Evolutionary conservation across 2,888 invertebrate genomes (phyloP).

Genomic region (Magallana nippona): DNA sequence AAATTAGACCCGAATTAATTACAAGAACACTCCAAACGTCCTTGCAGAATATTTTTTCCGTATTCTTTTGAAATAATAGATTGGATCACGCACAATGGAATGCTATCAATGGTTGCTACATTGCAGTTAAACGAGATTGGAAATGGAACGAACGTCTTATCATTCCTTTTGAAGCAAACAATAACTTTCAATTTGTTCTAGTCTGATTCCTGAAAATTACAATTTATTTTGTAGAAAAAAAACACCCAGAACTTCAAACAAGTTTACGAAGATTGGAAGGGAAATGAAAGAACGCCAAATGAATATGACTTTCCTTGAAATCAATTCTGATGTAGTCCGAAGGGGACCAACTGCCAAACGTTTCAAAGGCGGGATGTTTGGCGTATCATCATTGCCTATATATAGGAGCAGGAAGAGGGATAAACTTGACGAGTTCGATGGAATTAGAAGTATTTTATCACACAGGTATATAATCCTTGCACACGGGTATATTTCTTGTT

Average conservation of each 20-base stretch:
- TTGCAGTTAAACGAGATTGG: background rate
- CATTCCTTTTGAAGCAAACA: slow-evolving; percentile 31
- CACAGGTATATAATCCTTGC: slow-evolving; percentile 37
- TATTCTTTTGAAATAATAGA: slow-evolving; percentile 32
- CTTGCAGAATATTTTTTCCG: background rate
- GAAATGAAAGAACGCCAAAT: background rate
- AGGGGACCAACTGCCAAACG: slow-evolving; percentile 45
- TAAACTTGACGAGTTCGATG: slow-evolving; percentile 49
- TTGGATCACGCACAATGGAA: slow-evolving; percentile 22
- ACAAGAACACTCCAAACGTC: background rate
- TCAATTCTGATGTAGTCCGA: background rate
- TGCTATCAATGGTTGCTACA: background rate
- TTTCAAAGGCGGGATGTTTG: slow-evolving; percentile 49
- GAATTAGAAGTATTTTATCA: slow-evolving; percentile 48
- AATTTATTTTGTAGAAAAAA: slow-evolving; percentile 3
- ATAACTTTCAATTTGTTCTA: slow-evolving; percentile 20
- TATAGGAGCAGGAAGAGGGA: slow-evolving; percentile 40
- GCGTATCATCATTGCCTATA: slow-evolving; percentile 46
- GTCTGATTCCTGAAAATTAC: slow-evolving; percentile 1
- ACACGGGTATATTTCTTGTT: slow-evolving; percentile 37
- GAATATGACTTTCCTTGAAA: background rate
- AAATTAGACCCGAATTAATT: slow-evolving; percentile 22
- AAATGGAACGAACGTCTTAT: slow-evolving; percentile 7
- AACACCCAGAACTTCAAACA: no score
- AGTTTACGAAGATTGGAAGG: background rate